These are phyloP conservation scores for Acrobasis repandana DNA, from an alignment of 2,888 invertebrate species.

Conservation along the genomic window DNA sequence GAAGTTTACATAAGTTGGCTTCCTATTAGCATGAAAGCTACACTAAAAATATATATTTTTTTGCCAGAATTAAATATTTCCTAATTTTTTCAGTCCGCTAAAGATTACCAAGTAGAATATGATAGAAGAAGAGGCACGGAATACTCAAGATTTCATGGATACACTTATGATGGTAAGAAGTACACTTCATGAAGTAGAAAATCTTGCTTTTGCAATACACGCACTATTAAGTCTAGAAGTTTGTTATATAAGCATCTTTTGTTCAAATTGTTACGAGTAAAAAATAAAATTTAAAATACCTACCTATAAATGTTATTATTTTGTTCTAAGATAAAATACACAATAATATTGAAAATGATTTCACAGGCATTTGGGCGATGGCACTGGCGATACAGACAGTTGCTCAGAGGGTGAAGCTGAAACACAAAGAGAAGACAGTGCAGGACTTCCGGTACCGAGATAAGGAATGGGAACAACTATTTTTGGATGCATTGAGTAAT, in stretches of 20 bases:
- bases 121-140: constrained; percentile 90
- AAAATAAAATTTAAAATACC: too few relatives aligned
- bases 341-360: too few relatives aligned
- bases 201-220: too few relatives aligned
- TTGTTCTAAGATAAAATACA: too few relatives aligned
- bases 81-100: constrained; percentile 87
- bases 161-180: constrained; percentile 95
- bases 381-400: constrained; percentile 97
- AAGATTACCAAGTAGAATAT: constrained; percentile 93
- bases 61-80: neutral
- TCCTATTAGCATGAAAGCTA: too few relatives aligned
- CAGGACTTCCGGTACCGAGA: constrained; percentile 93
- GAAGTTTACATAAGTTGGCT: too few relatives aligned
- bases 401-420: constrained; percentile 87
- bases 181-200: too few relatives aligned
- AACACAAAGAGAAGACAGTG: constrained; percentile 89
- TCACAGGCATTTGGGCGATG: constrained; percentile 94
- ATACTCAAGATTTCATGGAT: constrained; percentile 97
- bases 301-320: too few relatives aligned
- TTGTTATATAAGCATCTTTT: too few relatives aligned
- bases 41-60: neutral
- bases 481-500: constrained; percentile 93
- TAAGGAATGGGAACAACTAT: constrained; percentile 92
- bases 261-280: too few relatives aligned
- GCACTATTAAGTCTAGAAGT: too few relatives aligned